phyloP scores from a whole-genome alignment of 2,113 vertebrate species.

The Lucifuga dentata region DNA sequence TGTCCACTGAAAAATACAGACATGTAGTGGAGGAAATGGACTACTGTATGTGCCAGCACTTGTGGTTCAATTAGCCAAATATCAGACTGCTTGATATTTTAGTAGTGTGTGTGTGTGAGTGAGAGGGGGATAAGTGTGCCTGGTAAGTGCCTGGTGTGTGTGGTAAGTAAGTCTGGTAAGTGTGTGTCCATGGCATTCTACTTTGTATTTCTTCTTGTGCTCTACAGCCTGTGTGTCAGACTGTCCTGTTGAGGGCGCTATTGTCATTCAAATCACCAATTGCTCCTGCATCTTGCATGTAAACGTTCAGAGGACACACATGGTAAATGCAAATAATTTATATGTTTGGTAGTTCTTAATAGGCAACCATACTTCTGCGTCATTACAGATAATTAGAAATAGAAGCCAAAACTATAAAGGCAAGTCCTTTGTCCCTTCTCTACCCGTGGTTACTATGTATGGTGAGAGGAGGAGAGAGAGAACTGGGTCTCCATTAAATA shows the following conservation, averaged over 20 bases:
- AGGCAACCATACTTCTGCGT: neutral
- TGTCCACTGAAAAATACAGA: no score
- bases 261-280: conserved; percentile 44
- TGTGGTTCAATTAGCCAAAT: no score
- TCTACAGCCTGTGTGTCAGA: neutral
- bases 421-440: no score
- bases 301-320: neutral
- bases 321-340: neutral
- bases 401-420: neutral
- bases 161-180: no score
- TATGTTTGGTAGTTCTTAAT: neutral
- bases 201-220: neutral
- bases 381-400: neutral
- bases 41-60: no score
- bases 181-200: no score
- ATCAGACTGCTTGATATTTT: no score
- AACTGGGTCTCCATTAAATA: neutral
- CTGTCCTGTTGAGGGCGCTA: conserved; percentile 74
- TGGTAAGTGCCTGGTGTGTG: no score
- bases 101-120: no score
- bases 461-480: neutral
- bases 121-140: neutral
- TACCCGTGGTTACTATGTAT: no score
- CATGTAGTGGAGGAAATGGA: no score
- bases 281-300: neutral